phyloP scores from a whole-genome alignment of 1,140 invertebrate species.

The Sweltsa coloradensis region DNA sequence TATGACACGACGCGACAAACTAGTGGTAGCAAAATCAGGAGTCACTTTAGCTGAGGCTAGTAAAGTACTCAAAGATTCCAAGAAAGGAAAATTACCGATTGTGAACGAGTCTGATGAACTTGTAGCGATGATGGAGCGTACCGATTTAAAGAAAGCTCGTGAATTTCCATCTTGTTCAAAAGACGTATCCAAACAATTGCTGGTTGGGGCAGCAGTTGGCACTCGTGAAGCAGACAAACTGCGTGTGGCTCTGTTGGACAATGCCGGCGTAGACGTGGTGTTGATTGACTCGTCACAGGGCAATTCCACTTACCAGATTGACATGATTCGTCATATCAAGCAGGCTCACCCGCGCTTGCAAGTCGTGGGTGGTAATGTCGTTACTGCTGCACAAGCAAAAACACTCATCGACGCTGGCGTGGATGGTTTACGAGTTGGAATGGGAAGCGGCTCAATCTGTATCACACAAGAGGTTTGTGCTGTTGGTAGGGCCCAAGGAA shows the following conservation, averaged over 20 bases:
- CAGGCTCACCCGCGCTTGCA: conserved; percentile 78
- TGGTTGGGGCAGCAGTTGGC: conserved; percentile 94
- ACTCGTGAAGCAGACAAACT: conserved; percentile 76
- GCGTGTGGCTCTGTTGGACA: conserved; percentile 63
- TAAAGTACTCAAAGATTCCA: conserved; percentile 87
- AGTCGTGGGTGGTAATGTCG: conserved; percentile 95
- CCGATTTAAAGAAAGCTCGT: conserved; percentile 95
- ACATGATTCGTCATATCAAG: conserved; percentile 93
- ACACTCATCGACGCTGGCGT: conserved; percentile 95
- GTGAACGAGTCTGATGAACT: conserved; percentile 82
- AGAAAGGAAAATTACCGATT: conserved; percentile 95
- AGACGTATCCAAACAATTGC: conserved; percentile 92
- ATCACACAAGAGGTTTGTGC: conserved; percentile 99
- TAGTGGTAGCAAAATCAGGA: conserved; percentile 79
- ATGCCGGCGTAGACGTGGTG: conserved; percentile 92
- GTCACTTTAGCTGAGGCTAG: conserved; percentile 91
- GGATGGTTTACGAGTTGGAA: conserved; percentile 91
- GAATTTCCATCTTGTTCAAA: conserved; percentile 95
- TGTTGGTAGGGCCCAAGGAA: conserved; percentile 90
- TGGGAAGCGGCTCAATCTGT: conserved; percentile 98
- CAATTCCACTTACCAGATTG: conserved; percentile 91
- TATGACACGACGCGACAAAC: conserved; percentile 80
- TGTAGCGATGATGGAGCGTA: conserved; percentile 90
- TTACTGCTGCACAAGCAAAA: conserved; percentile 90
- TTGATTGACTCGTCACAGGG: conserved; percentile 98